Conservation (phyloP, 2,797 vertebrate genomes). For the Molossus alvarezi region DNA sequence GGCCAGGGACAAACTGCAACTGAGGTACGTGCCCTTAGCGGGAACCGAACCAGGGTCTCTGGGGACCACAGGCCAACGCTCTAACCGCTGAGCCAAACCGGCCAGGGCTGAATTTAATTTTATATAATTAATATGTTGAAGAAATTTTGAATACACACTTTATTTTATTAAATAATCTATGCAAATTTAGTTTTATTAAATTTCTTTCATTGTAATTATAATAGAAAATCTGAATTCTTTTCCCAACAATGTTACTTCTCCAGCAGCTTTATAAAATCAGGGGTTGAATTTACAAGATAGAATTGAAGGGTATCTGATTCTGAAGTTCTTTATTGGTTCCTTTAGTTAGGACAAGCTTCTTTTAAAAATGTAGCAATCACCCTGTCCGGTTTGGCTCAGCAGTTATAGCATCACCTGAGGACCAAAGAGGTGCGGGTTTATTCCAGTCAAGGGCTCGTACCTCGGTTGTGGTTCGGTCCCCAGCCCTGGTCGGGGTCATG, state of each 20-base stretch:
- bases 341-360: slow-evolving; percentile 6
- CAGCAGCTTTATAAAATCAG: neutral
- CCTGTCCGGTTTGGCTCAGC: no score
- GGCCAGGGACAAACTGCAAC: no score
- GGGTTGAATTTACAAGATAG: neutral
- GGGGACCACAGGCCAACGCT: no score
- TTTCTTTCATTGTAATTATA: neutral
- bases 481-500: no score
- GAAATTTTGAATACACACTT: slow-evolving; percentile 14
- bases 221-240: slow-evolving; percentile 49
- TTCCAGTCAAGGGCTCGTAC: no score
- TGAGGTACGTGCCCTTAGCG: no score
- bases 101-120: slow-evolving; percentile 64
- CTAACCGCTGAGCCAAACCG: no score
- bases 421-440: no score
- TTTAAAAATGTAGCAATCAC: neutral
- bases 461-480: no score
- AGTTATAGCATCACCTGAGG: no score
- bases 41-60: no score
- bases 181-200: neutral
- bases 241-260: neutral
- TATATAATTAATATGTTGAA: neutral
- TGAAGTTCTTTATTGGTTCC: neutral
- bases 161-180: slow-evolving; percentile 20
- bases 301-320: neutral